Evolutionary conservation across 1,140 invertebrate genomes (phyloP), one percentile per base, ranked within the genome.

Genomic region (Gonioctena quinquepunctata): DNA sequence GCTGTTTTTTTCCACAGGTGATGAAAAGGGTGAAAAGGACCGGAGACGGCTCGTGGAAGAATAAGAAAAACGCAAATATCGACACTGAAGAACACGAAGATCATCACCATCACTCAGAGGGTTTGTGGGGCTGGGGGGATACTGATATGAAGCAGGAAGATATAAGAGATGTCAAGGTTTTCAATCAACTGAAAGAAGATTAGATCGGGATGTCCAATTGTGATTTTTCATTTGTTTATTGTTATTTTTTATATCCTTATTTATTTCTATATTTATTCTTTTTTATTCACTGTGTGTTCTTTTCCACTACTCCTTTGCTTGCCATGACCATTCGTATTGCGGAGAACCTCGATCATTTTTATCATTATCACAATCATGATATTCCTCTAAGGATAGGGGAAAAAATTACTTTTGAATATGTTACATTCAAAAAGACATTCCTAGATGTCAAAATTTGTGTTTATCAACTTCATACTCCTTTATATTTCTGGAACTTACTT

Each of bases 11-110:
- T n/a, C n/a, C n/a, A n/a, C n/a, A n/a, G n/a, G n/a, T n/a, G n/a
- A n/a, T n/a, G 59, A 85, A 84, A 70, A 80, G 88, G 56, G 77
- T 85, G 28, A 78, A 83, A 79, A 82, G 90, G 48, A 92, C 90
- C 3, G 92, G 92, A 19, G 90, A 93, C 76, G 89, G 90, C 0
- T 84, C 84, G 16, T 63, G 57, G 63, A 50, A 21, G 28, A 25
- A n/a, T n/a, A 26, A n/a, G 27, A 25, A n/a, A 3, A 23, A 63
- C 22, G 16, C 22, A 7, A 27, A 18, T 6, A 49, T 3, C 4
- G 21, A 3, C 16, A 42, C 4, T 8, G 19, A 42, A 23, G 48
- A 49, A n/a, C 16, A 85, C 65, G 28, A 66, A 28, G 28, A 69
- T 18, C 26, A 76, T 22, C 61, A 73, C 19, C 71, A 74, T 61